Conservation (phyloP, 2,888 invertebrate genomes). For the Lacanobia oleracea region DNA sequence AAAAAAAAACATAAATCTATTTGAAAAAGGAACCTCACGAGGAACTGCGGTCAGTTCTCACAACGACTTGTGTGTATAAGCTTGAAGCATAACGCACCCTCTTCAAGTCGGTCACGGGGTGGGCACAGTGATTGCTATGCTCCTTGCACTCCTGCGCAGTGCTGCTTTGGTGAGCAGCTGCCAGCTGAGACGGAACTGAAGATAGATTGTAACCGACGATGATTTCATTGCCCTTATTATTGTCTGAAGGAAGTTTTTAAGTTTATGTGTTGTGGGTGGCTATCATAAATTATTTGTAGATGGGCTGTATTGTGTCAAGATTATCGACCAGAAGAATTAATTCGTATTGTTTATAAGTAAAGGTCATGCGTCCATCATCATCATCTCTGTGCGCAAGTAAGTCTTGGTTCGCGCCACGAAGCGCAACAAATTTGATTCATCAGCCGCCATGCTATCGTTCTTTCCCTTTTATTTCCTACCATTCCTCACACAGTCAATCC, state of each 20-base stretch:
- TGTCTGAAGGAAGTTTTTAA: slow-evolving; percentile 1
- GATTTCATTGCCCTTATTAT: slow-evolving; percentile 46
- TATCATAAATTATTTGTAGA: too few species aligned
- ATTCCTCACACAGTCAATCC: too few species aligned
- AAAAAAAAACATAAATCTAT: slow-evolving; percentile 24
- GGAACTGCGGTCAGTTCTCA: slow-evolving; percentile 76
- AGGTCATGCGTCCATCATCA: too few species aligned
- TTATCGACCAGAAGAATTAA: neutral
- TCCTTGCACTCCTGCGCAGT: slow-evolving; percentile 64
- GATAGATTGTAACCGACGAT: slow-evolving; percentile 45
- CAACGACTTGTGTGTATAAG: slow-evolving; percentile 54
- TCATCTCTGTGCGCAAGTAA: too few species aligned
- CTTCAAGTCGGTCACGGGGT: slow-evolving; percentile 73
- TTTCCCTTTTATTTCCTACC: too few species aligned
- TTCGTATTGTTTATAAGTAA: neutral
- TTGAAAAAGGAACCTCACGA: slow-evolving; percentile 45
- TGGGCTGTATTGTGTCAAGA: neutral
- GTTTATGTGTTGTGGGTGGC: slow-evolving; percentile 2
- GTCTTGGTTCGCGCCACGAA: too few species aligned
- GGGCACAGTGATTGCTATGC: slow-evolving; percentile 75
- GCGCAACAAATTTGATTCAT: too few species aligned
- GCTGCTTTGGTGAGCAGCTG: slow-evolving; percentile 68
- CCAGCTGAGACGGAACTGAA: slow-evolving; percentile 48
- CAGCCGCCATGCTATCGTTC: too few species aligned
- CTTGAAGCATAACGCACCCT: slow-evolving; percentile 78